Conservation (phyloP, 92 coral and sea anemone species). For the Nematostella vectensis region DNA sequence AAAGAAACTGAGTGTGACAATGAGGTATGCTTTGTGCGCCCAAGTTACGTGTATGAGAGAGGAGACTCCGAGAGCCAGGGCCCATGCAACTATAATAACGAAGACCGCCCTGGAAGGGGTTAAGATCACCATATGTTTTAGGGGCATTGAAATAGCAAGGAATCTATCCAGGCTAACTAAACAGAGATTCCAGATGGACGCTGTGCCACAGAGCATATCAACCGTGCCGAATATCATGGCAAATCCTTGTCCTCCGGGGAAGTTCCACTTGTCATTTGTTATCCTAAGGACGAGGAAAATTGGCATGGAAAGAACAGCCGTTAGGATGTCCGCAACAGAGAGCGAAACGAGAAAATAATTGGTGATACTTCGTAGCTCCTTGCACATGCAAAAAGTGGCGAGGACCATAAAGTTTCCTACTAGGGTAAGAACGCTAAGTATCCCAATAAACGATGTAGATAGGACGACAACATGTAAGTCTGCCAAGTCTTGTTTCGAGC, state of each 20-base stretch:
- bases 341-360: constrained; percentile 80
- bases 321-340: constrained; percentile 70
- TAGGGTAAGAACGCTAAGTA: constrained; percentile 59
- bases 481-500: constrained; percentile 12
- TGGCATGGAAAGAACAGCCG: constrained; percentile 86
- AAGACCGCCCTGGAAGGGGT: constrained; percentile 68
- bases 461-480: constrained; percentile 42
- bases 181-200: constrained; percentile 97
- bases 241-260: constrained; percentile 52
- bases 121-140: constrained; percentile 73
- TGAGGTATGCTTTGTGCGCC: constrained; percentile 63
- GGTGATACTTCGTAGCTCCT: constrained; percentile 80
- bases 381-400: constrained; percentile 65
- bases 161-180: constrained; percentile 90
- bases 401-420: constrained; percentile 76
- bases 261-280: constrained; percentile 22
- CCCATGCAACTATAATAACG: constrained; percentile 76
- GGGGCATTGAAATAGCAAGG: constrained; percentile 75
- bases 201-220: constrained; percentile 79
- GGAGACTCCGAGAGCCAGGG: constrained; percentile 54
- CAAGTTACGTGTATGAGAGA: constrained; percentile 55
- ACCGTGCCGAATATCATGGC: constrained; percentile 57
- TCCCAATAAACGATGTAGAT: constrained; percentile 48
- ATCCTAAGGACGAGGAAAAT: constrained; percentile 59
- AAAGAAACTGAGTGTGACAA: constrained; percentile 65